Base-by-base conservation (phyloP, 2,888 invertebrate genomes). In the Ennomos quercinarius region DNA sequence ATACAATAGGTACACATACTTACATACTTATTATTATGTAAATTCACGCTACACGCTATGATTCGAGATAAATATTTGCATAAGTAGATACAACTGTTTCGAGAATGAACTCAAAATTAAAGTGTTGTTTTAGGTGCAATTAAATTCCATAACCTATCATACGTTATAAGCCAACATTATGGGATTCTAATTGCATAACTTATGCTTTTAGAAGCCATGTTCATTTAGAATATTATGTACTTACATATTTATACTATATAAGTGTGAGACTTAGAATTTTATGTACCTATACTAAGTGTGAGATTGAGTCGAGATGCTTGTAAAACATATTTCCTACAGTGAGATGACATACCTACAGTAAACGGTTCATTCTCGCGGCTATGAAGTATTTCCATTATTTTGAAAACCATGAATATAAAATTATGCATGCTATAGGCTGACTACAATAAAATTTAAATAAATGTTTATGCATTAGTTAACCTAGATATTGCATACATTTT, bases 141-240 rank as follows among this genome's bases (percentile, higher is more conserved):
- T 40, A 48, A 42, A 44, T 49, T 49, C 48, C 39, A 49, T 55
- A 49, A 34, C 27, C 27, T 27, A 27, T 27, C 27, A 27, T 27
- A 27, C 27, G 5, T 6, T 27, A 27, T 27, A 27, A 27, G 6
- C 27, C 27, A 27, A 4, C 27, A 2, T 27, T 27, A 27, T 27
- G 6, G 27, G 27, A 6, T 27, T 17, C 17, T 17, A 17, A 27
- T 27, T 27, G 2, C 0, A 39, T 44, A 45, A 39, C 37, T 45
- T 53, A 35, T 39, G 38, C 12, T 42, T 42, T 27, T 8, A 2
- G n/a, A 10, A n/a, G n/a, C n/a, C 43, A 43, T 8, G 10, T 42
- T 43, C 27, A 43, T 43, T 43, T 34, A 17, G 42, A 10, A 41
- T 41, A 41, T 17, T 17, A 27, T 27, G 27, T 27, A 27, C 6